phyloP scores from a whole-genome alignment of 2,888 invertebrate genomes.

The Drosophila fulvimacula region DNA sequence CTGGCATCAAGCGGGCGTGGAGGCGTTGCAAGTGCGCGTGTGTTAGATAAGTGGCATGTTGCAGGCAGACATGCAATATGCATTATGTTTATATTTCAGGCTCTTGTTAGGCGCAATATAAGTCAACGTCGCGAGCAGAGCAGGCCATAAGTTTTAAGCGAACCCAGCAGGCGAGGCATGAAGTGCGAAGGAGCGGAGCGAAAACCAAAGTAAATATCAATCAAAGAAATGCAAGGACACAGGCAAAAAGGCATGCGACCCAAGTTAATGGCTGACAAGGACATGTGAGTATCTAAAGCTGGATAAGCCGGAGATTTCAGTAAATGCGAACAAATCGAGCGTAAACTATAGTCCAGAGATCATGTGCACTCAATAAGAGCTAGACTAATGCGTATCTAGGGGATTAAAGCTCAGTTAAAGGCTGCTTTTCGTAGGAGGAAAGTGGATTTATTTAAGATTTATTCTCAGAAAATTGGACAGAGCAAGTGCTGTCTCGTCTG shows the following conservation, averaged over 20 bases:
- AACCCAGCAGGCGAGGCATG: not conserved
- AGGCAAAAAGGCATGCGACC: not conserved
- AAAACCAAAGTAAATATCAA: not conserved
- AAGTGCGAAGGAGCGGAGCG: not conserved
- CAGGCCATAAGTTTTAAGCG: not conserved
- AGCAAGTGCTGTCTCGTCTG: too few relatives aligned
- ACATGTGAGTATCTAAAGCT: not conserved
- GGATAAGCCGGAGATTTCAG: not conserved
- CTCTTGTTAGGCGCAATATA: not conserved
- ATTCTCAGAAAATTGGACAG: too few relatives aligned
- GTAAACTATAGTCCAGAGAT: not conserved
- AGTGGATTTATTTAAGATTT: too few relatives aligned
- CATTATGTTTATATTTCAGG: not conserved
- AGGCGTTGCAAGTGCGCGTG: constrained; percentile 4
- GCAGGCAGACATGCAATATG: not conserved
- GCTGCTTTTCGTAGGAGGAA: too few relatives aligned
- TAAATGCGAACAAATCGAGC: not conserved
- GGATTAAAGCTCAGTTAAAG: not conserved
- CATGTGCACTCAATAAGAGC: not conserved
- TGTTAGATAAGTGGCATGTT: not conserved
- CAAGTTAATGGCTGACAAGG: not conserved
- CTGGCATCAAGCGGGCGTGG: not conserved
- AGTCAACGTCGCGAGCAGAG: not conserved
- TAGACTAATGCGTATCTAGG: too few relatives aligned
- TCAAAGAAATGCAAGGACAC: not conserved